Evolutionary conservation across 2,888 invertebrate genomes (phyloP).

Genomic region (Drosophila formosana): DNA sequence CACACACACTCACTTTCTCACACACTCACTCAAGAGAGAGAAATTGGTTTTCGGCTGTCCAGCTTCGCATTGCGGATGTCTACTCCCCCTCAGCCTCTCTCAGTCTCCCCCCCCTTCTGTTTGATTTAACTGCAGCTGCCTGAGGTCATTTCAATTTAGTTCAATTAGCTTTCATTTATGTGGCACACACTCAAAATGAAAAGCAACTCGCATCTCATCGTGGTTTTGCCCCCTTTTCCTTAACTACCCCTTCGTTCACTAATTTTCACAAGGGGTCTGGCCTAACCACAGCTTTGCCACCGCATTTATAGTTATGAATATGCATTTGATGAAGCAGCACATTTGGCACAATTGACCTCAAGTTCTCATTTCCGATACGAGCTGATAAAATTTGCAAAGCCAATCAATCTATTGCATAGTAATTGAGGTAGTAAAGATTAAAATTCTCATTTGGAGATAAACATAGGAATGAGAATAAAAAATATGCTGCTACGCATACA

Average conservation of each 20-base stretch:
- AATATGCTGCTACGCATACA: too few relatives aligned
- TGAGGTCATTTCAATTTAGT: constrained; percentile 85
- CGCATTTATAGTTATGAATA: not conserved
- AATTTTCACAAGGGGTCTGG: not conserved
- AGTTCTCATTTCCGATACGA: not conserved
- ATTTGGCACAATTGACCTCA: not conserved
- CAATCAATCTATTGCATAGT: not conserved
- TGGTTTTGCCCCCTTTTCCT: constrained; percentile 1
- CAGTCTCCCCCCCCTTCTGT: constrained; percentile 1
- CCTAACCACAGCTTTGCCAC: not conserved
- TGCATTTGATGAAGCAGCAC: not conserved
- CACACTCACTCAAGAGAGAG: constrained; percentile 6
- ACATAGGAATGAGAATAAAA: too few relatives aligned
- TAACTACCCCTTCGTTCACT: not conserved
- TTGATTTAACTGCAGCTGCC: constrained; percentile 35
- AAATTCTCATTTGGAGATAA: not conserved
- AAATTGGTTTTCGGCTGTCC: constrained; percentile 46
- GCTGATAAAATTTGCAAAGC: not conserved
- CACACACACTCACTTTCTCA: constrained; percentile 15
- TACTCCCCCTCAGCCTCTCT: not conserved
- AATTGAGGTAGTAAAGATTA: not conserved
- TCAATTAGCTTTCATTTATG: constrained; percentile 81
- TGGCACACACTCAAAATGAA: constrained; percentile 21
- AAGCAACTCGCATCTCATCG: constrained; percentile 26
- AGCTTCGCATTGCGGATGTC: constrained; percentile 54